Evolutionary conservation across 2,797 vertebrate genomes (phyloP).

Genomic region (Sebastes dallii): DNA sequence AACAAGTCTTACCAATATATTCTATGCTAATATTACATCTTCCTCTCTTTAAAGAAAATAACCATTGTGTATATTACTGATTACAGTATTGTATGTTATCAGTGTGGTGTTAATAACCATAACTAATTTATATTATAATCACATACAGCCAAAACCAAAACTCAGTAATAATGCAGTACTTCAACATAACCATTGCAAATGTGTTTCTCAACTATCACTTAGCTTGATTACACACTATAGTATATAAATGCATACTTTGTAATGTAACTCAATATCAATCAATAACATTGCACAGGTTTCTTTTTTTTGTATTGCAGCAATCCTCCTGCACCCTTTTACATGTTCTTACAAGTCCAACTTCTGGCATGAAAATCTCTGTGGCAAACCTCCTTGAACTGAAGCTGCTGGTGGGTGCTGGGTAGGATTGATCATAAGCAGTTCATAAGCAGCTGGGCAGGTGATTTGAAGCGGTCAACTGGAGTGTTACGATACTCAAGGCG

Average conservation of each 20-base stretch:
- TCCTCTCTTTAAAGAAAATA: background rate
- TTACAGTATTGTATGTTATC: too few relatives aligned
- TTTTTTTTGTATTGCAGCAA: background rate
- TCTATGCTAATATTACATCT: background rate
- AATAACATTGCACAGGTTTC: background rate
- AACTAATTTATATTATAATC: too few relatives aligned
- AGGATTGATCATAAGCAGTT: background rate
- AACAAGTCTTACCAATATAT: background rate
- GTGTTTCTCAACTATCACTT: too few relatives aligned
- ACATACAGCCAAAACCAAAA: too few relatives aligned
- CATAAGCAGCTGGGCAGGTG: background rate
- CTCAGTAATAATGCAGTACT: too few relatives aligned
- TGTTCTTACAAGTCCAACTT: background rate
- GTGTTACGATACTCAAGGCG: constrained; percentile 2
- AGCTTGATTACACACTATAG: background rate
- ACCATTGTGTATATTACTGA: background rate
- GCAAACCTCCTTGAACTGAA: background rate
- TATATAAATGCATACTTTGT: background rate
- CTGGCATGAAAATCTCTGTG: background rate
- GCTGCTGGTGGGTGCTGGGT: background rate
- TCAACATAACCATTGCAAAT: too few relatives aligned
- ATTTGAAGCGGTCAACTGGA: background rate
- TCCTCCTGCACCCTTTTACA: background rate
- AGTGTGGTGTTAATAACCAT: too few relatives aligned
- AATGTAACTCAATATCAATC: background rate